Evolutionary conservation across 1,140 invertebrate genomes (phyloP).

Genomic region (Pseudomyrmex flavicornis): DNA sequence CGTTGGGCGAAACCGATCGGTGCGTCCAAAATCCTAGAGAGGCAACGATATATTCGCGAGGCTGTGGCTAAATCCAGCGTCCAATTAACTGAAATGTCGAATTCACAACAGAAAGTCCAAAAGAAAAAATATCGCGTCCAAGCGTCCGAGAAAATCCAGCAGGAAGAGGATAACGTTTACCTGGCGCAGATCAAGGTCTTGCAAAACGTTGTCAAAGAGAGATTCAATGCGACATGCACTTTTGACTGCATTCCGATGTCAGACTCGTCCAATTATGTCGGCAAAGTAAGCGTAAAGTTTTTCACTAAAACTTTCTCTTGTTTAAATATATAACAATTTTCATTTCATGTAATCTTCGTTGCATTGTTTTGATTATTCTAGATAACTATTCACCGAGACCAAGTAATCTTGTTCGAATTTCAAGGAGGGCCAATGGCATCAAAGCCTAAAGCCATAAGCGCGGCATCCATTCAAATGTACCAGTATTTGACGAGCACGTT

Average conservation of each 20-base stretch:
- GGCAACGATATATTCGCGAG: constrained; percentile 79
- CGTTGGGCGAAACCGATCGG: constrained; percentile 83
- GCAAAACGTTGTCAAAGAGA: constrained; percentile 71
- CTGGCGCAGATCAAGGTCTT: constrained; percentile 61
- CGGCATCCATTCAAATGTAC: constrained; percentile 64
- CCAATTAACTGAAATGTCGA: constrained; percentile 24
- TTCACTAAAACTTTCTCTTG: not conserved
- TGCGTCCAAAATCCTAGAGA: constrained; percentile 77
- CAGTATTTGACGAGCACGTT: constrained; percentile 54
- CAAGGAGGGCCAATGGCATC: constrained; percentile 65
- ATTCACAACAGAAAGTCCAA: constrained; percentile 9
- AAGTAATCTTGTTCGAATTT: constrained; percentile 62
- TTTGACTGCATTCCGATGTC: constrained; percentile 55
- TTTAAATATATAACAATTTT: not conserved
- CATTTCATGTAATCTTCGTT: not conserved
- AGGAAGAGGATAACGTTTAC: constrained; percentile 20
- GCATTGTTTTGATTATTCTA: constrained; percentile 23
- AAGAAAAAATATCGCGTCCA: constrained; percentile 11
- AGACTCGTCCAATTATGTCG: not conserved
- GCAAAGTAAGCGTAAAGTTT: constrained; percentile 48
- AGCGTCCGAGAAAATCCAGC: not conserved
- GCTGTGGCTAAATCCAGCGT: constrained; percentile 64
- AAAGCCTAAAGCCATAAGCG: constrained; percentile 65
- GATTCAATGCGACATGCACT: constrained; percentile 71
- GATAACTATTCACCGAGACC: constrained; percentile 67